A percentile compares a stretch with the other conserved stretches of the same genome.
Conservation (phyloP, 2,797 vertebrate species). For the Acanthopagrus latus region DNA sequence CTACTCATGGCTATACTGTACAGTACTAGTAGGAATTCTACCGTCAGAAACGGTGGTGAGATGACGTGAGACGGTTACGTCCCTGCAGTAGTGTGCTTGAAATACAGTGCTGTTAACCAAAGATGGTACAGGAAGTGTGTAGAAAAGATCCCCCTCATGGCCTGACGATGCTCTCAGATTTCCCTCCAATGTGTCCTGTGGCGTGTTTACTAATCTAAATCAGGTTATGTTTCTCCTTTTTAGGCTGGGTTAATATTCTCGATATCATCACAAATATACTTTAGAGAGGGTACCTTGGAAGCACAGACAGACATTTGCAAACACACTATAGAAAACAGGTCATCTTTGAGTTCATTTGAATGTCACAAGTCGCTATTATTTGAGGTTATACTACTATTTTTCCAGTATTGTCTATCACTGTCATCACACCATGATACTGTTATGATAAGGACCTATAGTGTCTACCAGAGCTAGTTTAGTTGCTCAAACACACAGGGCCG, state of each 20-base stretch:
- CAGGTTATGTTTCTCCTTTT: conserved; percentile 67
- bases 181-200: conserved; percentile 61
- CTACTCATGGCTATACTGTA: conserved; percentile 76
- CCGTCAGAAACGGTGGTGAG: conserved; percentile 67
- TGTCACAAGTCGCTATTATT: conserved; percentile 80
- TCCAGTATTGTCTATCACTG: conserved; percentile 81
- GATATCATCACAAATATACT: conserved; percentile 78
- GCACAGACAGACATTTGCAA: conserved; percentile 83
- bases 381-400: conserved; percentile 79
- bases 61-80: conserved; percentile 60
- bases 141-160: conserved; percentile 67
- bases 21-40: conserved; percentile 77
- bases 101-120: conserved; percentile 80
- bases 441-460: conserved; percentile 77
- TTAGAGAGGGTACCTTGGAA: conserved; percentile 86
- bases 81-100: conserved; percentile 82
- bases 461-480: conserved; percentile 76
- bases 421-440: conserved; percentile 80
- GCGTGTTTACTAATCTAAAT: conserved; percentile 70
- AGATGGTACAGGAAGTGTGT: conserved; percentile 75
- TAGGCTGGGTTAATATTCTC: conserved; percentile 78
- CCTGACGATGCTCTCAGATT: conserved; percentile 63
- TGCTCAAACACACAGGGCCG: conserved; percentile 79
- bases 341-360: conserved; percentile 77
- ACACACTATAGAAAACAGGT: conserved; percentile 83